phyloP scores from a whole-genome alignment of 2,113 vertebrate genomes.

The Chiloscyllium plagiosum region DNA sequence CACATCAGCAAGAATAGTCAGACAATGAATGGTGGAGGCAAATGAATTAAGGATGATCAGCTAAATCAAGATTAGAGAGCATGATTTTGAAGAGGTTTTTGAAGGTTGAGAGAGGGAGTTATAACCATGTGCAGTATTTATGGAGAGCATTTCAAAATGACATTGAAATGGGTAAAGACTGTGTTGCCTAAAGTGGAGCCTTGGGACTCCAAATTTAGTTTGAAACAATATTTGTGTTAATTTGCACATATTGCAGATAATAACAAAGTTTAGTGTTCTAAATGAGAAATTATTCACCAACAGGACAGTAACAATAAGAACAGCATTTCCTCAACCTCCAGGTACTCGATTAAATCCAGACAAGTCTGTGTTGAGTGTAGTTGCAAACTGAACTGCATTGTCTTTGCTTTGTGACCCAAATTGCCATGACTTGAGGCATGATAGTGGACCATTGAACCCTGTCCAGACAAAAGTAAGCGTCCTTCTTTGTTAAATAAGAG shows the following conservation, averaged over 20 bases:
- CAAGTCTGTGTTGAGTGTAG: not conserved
- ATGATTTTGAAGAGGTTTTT: not conserved
- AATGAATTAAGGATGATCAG: not conserved
- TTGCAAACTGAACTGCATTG: not conserved
- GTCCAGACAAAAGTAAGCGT: not conserved
- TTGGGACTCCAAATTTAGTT: not conserved
- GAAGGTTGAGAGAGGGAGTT: not conserved
- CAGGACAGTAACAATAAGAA: not conserved
- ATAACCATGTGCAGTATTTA: not conserved
- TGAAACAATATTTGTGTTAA: not conserved
- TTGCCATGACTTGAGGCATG: not conserved
- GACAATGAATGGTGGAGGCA: not conserved
- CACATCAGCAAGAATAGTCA: not conserved
- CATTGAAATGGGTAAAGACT: not conserved
- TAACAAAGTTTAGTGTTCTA: not conserved
- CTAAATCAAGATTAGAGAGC: not conserved
- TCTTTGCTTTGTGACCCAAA: not conserved
- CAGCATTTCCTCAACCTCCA: not conserved
- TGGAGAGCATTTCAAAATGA: not conserved
- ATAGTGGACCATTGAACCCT: not conserved
- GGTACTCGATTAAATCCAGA: not conserved
- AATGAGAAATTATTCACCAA: not conserved
- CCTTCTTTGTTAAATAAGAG: not conserved
- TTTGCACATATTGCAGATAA: not conserved
- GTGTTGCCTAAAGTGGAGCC: not conserved